Conservation (phyloP, 2,888 invertebrate species). For the Alloplasta piceator region DNA sequence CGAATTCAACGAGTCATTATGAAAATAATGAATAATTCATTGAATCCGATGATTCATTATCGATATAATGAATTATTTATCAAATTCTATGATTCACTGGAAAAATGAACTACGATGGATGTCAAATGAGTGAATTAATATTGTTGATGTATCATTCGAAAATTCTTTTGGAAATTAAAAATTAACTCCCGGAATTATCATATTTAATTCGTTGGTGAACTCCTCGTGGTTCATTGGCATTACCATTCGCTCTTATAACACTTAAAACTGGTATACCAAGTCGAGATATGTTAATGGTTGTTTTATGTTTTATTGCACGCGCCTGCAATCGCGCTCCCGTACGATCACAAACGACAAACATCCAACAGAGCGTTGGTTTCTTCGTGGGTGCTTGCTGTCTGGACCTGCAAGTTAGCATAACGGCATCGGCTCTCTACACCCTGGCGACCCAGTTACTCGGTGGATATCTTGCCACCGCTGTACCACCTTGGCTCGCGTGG, state of each 20-base stretch:
- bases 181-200: neutral
- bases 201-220: neutral
- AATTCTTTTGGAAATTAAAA: neutral
- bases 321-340: slow-evolving; percentile 17
- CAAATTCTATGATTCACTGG: too few relatives aligned
- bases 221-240: neutral
- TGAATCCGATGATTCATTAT: too few relatives aligned
- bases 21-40: too few relatives aligned
- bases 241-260: neutral
- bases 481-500: slow-evolving; percentile 90
- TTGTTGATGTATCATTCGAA: too few relatives aligned
- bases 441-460: slow-evolving; percentile 91
- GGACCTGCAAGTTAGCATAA: slow-evolving; percentile 91
- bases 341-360: slow-evolving; percentile 18
- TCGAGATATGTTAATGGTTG: slow-evolving; percentile 28
- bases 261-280: slow-evolving; percentile 27
- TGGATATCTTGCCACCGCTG: slow-evolving; percentile 88
- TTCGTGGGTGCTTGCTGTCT: slow-evolving; percentile 91
- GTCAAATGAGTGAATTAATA: too few relatives aligned
- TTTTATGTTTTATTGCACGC: slow-evolving; percentile 46
- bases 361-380: slow-evolving; percentile 88
- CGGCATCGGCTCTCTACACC: slow-evolving; percentile 90
- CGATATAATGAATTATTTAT: too few relatives aligned
- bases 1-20: too few relatives aligned
- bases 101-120: too few relatives aligned